A percentile compares a stretch with the other conserved stretches of the same genome.
These are phyloP conservation scores for Kobus ellipsiprymnus DNA, from an alignment of 2,113 vertebrate genomes.

Conservation along the genomic window DNA sequence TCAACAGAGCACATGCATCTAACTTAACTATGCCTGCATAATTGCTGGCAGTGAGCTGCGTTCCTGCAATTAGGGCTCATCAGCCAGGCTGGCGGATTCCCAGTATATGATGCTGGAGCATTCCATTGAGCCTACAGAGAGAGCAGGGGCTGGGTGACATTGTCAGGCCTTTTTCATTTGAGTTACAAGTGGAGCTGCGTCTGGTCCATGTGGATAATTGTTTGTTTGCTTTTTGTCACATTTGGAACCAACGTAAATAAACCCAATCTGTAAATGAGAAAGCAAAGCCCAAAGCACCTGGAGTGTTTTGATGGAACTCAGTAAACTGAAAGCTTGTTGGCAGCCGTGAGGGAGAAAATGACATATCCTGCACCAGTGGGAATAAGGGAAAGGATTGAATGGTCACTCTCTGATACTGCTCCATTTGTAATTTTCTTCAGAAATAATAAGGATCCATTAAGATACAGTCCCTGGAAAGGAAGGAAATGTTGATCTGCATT, in stretches of 20 bases:
- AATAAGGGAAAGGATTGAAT: not conserved
- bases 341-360: constrained; percentile 26
- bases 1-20: not conserved
- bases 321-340: constrained; percentile 42
- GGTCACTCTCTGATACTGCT: not conserved
- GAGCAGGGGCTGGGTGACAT: not conserved
- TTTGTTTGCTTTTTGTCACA: constrained; percentile 61
- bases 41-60: constrained; percentile 44
- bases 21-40: constrained; percentile 4
- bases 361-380: not conserved
- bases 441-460: not conserved
- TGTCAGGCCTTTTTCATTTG: constrained; percentile 23
- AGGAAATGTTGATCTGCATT: not conserved
- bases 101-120: not conserved
- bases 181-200: constrained; percentile 5
- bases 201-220: constrained; percentile 36
- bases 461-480: not conserved
- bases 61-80: constrained; percentile 46
- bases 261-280: constrained; percentile 23
- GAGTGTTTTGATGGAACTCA: constrained; percentile 38
- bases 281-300: constrained; percentile 57
- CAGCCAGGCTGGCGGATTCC: constrained; percentile 34
- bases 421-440: not conserved
- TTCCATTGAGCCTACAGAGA: not conserved
- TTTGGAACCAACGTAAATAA: constrained; percentile 61